Evolutionary conservation across 2,888 invertebrate genomes (phyloP).

Genomic region (Tenthredo scrophulariae): DNA sequence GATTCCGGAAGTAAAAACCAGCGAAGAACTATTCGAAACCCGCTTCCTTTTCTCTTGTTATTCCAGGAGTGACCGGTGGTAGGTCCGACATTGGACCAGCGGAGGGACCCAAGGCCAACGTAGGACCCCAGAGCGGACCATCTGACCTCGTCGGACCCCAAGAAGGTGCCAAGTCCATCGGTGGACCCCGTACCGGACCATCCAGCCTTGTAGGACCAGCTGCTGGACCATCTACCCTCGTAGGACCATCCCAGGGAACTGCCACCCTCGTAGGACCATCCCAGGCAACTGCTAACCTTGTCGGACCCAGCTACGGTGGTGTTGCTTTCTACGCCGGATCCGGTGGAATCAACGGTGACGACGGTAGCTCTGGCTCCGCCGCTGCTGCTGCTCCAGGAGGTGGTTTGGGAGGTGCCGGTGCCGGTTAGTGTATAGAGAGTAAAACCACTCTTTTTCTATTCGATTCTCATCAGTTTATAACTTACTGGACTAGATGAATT

Average conservation of each 20-base stretch:
- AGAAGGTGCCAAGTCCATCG: constrained; percentile 76
- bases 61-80: constrained; percentile 74
- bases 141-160: constrained; percentile 77
- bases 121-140: constrained; percentile 77
- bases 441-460: neutral
- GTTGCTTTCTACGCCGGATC: constrained; percentile 76
- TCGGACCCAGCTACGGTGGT: constrained; percentile 76
- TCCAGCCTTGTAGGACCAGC: constrained; percentile 75
- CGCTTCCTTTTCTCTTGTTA: neutral
- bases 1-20: neutral
- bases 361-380: constrained; percentile 76
- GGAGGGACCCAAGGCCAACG: constrained; percentile 77
- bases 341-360: constrained; percentile 77
- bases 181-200: constrained; percentile 77
- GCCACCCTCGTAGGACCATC: constrained; percentile 76
- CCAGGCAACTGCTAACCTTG: constrained; percentile 76
- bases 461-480: neutral
- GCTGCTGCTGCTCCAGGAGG: constrained; percentile 75
- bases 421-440: neutral
- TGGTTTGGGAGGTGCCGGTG: constrained; percentile 61
- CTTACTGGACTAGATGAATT: neutral
- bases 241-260: constrained; percentile 76
- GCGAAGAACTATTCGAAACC: constrained; percentile 24
- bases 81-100: constrained; percentile 77
- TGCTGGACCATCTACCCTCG: constrained; percentile 75